These are phyloP conservation scores for Catharus fuscescens DNA, from an alignment of 2,113 vertebrate species.

Conservation along the genomic window DNA sequence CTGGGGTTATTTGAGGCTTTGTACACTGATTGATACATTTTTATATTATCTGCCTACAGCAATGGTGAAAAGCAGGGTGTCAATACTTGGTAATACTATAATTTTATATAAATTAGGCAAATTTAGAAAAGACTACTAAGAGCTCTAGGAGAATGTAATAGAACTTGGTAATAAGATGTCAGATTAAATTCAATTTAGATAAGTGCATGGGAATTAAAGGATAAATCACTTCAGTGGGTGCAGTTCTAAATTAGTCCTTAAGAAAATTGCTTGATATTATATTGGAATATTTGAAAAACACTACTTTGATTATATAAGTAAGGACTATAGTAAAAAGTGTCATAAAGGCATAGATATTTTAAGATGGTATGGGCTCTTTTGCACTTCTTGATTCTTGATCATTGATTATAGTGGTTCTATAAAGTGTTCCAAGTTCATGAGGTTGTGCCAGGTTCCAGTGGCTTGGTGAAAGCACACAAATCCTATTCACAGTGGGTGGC, in stretches of 20 bases:
- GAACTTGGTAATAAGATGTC: conserved; percentile 43
- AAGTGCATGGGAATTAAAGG: conserved; percentile 25
- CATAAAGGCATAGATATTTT: not conserved
- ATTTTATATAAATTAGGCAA: conserved; percentile 11
- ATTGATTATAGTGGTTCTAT: not conserved
- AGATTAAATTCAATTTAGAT: conserved; percentile 60
- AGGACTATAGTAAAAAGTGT: not conserved
- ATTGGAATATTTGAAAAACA: not conserved
- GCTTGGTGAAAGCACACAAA: not conserved
- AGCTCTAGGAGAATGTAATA: conserved; percentile 16
- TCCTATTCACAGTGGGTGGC: not conserved
- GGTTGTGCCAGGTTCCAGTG: not conserved
- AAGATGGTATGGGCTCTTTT: not conserved
- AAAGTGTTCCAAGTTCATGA: not conserved
- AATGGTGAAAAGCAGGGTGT: not conserved
- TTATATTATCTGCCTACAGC: not conserved
- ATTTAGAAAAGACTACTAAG: conserved; percentile 12
- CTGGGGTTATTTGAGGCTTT: not conserved
- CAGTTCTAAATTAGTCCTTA: conserved; percentile 5
- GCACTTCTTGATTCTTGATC: not conserved
- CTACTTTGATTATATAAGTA: not conserved
- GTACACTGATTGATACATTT: not conserved
- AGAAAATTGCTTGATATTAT: not conserved
- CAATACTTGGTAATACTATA: not conserved
- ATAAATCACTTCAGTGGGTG: not conserved